A percentile compares a stretch with the other conserved stretches of the same genome.
phyloP scores from a whole-genome alignment of 2,113 vertebrate genomes.

The Mustela nigripes region DNA sequence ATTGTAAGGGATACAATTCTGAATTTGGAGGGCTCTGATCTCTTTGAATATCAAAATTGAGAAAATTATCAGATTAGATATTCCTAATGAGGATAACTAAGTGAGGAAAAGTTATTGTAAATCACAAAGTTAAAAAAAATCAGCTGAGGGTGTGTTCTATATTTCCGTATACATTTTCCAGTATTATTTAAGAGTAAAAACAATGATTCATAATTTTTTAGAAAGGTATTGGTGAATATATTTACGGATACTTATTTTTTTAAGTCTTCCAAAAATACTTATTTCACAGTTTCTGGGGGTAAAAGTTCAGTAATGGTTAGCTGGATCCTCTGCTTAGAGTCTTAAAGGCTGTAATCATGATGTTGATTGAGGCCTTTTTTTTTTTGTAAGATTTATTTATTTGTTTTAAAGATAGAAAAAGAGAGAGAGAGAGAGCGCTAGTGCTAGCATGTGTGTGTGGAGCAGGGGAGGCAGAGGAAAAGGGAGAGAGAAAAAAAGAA shows the following conservation, averaged over 20 bases:
- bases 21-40: background rate
- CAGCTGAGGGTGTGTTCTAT: background rate
- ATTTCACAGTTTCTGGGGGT: background rate
- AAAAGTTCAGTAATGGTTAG: background rate
- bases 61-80: slow-evolving; percentile 3
- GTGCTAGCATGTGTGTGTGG: background rate
- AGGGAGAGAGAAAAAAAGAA: background rate
- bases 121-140: background rate
- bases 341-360: background rate
- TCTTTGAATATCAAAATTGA: background rate
- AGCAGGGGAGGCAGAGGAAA: background rate
- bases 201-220: background rate
- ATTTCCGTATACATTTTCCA: background rate
- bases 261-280: background rate
- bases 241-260: background rate
- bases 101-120: background rate
- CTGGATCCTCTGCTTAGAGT: background rate
- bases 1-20: background rate
- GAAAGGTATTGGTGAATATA: background rate
- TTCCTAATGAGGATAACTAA: background rate
- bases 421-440: background rate
- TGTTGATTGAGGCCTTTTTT: background rate
- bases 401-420: background rate
- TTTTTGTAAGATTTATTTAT: background rate
- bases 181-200: background rate